Evolutionary conservation across 2,113 vertebrate species (phyloP).

Genomic region (Odontesthes bonariensis): DNA sequence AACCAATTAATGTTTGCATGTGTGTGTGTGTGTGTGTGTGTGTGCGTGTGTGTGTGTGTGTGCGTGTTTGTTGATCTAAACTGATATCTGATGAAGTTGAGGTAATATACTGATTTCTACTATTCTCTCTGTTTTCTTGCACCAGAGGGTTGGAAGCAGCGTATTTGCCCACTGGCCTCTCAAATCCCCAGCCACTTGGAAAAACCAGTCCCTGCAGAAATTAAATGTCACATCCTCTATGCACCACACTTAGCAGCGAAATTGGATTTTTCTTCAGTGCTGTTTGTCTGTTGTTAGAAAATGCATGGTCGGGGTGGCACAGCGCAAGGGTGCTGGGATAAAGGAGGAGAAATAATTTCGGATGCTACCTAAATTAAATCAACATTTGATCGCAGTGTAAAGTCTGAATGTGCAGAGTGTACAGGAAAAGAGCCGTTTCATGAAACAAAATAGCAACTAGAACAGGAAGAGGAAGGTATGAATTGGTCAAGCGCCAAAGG

Average conservation of each 20-base stretch:
- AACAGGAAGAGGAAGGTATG: slow-evolving; percentile 13
- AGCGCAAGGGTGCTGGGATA: slow-evolving; percentile 33
- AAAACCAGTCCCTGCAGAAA: slow-evolving; percentile 65
- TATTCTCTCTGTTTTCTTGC: slow-evolving; percentile 16
- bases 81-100: slow-evolving; percentile 60
- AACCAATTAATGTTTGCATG: slow-evolving; percentile 42
- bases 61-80: slow-evolving; percentile 21
- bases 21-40: slow-evolving; percentile 17
- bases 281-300: slow-evolving; percentile 55
- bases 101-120: slow-evolving; percentile 55
- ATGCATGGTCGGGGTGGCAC: slow-evolving; percentile 38
- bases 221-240: slow-evolving; percentile 70
- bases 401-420: slow-evolving; percentile 8
- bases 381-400: slow-evolving; percentile 51
- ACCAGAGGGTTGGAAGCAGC: slow-evolving; percentile 43
- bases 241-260: slow-evolving; percentile 67
- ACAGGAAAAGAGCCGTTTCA: slow-evolving; percentile 18
- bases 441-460: slow-evolving; percentile 7
- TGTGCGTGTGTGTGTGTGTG: slow-evolving; percentile 9
- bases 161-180: slow-evolving; percentile 50
- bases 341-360: slow-evolving; percentile 29
- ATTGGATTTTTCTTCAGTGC: slow-evolving; percentile 69
- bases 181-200: slow-evolving; percentile 34
- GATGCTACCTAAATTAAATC: slow-evolving; percentile 43
- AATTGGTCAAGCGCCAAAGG: background rate